phyloP scores from a whole-genome alignment of 2,797 vertebrate genomes.

The Oceanodroma leucorhoa region DNA sequence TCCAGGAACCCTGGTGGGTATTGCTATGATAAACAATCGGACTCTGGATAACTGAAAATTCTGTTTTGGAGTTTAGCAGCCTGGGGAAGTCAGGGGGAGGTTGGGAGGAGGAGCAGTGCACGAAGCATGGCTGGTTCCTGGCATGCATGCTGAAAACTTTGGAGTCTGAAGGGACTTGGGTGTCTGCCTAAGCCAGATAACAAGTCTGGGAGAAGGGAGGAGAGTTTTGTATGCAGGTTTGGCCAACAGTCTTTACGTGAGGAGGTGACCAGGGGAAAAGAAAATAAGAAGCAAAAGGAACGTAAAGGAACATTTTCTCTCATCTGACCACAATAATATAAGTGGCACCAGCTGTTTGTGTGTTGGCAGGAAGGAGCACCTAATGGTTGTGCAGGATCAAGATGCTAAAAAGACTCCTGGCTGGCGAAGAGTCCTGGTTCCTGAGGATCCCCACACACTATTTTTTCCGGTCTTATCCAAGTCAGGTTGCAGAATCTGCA shows the following conservation, averaged over 20 bases:
- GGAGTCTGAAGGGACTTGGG: background rate
- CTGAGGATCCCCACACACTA: background rate
- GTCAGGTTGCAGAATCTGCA: background rate
- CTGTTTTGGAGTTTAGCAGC: background rate
- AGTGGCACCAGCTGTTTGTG: background rate
- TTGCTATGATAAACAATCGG: background rate
- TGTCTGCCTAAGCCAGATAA: constrained; percentile 39
- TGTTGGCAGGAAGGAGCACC: background rate
- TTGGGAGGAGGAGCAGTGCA: background rate
- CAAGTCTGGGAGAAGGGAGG: background rate
- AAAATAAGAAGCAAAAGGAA: background rate
- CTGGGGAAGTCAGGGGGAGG: background rate
- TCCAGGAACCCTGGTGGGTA: background rate
- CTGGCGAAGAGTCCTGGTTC: background rate
- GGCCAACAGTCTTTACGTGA: background rate
- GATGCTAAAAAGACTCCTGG: background rate
- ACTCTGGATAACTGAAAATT: background rate
- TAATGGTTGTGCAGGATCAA: background rate
- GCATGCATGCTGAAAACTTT: background rate
- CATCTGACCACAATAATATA: background rate
- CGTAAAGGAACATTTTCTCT: constrained; percentile 8
- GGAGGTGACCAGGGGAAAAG: background rate
- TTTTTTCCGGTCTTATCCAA: background rate
- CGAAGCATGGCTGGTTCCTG: background rate
- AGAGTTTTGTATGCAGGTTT: background rate